A percentile compares a stretch with the other conserved stretches of the same genome.
phyloP scores from a whole-genome alignment of 2,888 invertebrate genomes.

The Chelonus formosanus region DNA sequence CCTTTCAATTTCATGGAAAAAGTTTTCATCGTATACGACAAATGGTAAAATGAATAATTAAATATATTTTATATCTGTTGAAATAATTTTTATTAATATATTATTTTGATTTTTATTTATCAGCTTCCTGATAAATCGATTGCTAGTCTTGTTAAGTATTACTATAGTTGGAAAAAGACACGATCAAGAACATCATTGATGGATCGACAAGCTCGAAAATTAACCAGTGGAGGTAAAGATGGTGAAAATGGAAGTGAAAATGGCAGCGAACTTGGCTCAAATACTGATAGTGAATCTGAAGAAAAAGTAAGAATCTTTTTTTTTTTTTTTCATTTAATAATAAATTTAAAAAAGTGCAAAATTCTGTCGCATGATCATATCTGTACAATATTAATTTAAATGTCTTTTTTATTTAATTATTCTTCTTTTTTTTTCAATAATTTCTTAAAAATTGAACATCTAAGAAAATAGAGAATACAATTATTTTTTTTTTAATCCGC shows the following conservation, averaged over 20 bases:
- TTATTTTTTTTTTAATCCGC: conserved; percentile 24
- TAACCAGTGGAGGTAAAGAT: conserved; percentile 76
- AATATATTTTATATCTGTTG: conserved; percentile 6
- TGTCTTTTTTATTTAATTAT: conserved; percentile 5
- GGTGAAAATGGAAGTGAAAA: conserved; percentile 78
- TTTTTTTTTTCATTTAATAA: conserved; percentile 28
- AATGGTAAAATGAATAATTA: conserved; percentile 77
- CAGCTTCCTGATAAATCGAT: conserved; percentile 97
- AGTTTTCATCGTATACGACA: conserved; percentile 96
- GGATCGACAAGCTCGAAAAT: conserved; percentile 82
- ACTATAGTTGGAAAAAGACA: conserved; percentile 98
- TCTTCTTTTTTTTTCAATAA: not conserved
- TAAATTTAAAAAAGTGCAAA: conserved; percentile 26
- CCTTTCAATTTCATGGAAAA: conserved; percentile 98
- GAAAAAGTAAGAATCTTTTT: conserved; percentile 78
- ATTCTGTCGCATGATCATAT: conserved; percentile 20
- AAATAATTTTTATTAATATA: not conserved
- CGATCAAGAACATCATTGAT: conserved; percentile 90
- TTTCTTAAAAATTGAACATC: conserved; percentile 5
- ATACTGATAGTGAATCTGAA: conserved; percentile 88
- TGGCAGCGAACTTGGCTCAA: conserved; percentile 84
- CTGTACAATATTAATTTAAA: conserved; percentile 8
- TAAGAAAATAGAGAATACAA: conserved; percentile 1
- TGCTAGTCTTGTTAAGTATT: conserved; percentile 94
- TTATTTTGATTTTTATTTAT: conserved; percentile 36